Evolutionary conservation across 2,113 vertebrate species (phyloP).

Genomic region (Rissa tridactyla): DNA sequence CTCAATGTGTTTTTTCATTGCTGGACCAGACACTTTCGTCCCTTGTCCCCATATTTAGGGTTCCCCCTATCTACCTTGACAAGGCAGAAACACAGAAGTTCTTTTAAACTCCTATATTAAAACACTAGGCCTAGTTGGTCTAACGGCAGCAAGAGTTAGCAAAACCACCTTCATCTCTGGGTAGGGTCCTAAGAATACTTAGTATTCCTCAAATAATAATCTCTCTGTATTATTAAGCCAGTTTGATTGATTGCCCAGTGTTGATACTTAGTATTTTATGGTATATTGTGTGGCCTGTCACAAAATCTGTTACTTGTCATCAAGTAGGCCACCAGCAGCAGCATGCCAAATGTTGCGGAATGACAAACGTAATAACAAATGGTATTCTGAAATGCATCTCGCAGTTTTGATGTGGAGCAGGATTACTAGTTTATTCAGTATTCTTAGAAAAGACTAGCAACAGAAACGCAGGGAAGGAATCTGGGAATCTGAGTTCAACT

Average conservation of each 20-base stretch:
- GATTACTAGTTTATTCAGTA: not conserved
- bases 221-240: conserved; percentile 15
- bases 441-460: not conserved
- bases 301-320: conserved; percentile 65
- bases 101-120: not conserved
- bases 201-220: conserved; percentile 27
- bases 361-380: conserved; percentile 46
- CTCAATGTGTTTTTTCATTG: not conserved
- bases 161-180: not conserved
- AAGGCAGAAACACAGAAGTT: not conserved
- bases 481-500: not conserved
- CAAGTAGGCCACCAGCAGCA: conserved; percentile 58
- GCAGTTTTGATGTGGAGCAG: not conserved
- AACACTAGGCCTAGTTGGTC: not conserved
- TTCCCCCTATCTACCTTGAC: not conserved
- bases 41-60: not conserved
- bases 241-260: conserved; percentile 54
- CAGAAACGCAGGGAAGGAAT: not conserved
- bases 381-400: conserved; percentile 50
- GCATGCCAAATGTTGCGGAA: conserved; percentile 49
- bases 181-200: not conserved
- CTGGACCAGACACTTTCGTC: not conserved
- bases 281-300: conserved; percentile 60
- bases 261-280: conserved; percentile 55
- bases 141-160: not conserved